A percentile compares a stretch with the other conserved stretches of the same genome.
phyloP scores from a whole-genome alignment of 2,113 vertebrate genomes.

The Trogon melanurus region DNA sequence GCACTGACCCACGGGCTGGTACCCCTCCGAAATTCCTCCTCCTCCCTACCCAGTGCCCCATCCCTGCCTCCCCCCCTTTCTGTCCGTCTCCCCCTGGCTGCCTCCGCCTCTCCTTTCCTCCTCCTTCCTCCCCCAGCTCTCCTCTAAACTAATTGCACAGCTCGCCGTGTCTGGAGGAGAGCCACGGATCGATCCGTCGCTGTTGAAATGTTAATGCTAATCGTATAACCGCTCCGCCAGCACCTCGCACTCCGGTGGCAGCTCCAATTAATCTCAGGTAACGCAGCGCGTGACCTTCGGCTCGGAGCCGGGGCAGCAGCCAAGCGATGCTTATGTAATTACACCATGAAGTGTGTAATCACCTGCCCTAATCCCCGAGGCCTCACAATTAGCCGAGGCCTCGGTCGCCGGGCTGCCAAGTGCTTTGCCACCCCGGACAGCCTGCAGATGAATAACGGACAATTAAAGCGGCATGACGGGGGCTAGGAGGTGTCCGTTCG shows the following conservation, averaged over 20 bases:
- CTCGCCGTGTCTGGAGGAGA: conserved; percentile 76
- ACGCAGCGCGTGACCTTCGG: conserved; percentile 90
- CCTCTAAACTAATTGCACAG: conserved; percentile 82
- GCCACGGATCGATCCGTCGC: conserved; percentile 86
- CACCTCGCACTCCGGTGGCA: conserved; percentile 88
- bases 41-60: neutral
- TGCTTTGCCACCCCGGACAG: conserved; percentile 78
- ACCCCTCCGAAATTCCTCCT: neutral
- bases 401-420: conserved; percentile 80
- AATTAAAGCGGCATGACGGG: conserved; percentile 89
- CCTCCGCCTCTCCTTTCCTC: neutral
- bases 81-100: neutral
- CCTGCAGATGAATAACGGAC: conserved; percentile 91
- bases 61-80: neutral
- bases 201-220: conserved; percentile 94
- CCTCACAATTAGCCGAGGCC: conserved; percentile 92
- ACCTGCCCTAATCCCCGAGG: conserved; percentile 91
- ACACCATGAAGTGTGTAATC: conserved; percentile 94
- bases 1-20: fast-evolving
- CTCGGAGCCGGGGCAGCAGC: conserved; percentile 86
- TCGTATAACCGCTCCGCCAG: conserved; percentile 88
- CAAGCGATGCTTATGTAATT: conserved; percentile 97
- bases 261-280: conserved; percentile 99
- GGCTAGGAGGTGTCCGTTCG: conserved; percentile 88
- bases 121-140: conserved; percentile 55